phyloP scores from a whole-genome alignment of 2,113 vertebrate genomes.

The Platycercus adscitus region DNA sequence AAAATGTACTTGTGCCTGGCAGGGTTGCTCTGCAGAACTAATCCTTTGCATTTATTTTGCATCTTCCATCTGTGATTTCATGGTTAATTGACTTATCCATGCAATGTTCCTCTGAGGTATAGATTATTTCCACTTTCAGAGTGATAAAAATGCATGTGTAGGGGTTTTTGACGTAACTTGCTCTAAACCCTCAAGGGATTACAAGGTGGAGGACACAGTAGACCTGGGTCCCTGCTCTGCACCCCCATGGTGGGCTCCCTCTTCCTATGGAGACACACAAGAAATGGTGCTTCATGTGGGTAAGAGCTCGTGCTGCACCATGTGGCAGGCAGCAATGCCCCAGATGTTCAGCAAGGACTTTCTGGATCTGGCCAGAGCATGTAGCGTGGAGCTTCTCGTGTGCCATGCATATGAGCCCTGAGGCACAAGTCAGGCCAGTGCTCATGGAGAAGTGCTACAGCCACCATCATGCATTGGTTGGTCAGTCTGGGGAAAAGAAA shows the following conservation, averaged over 20 bases:
- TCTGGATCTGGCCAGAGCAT: not conserved
- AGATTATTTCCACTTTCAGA: conserved; percentile 35
- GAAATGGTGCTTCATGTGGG: not conserved
- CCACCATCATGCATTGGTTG: rapidly evolving
- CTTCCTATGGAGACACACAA: not conserved
- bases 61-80: conserved; percentile 61
- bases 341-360: not conserved
- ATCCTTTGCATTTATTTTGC: conserved; percentile 45
- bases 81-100: conserved; percentile 48
- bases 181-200: not conserved
- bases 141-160: not conserved
- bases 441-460: not conserved
- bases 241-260: not conserved
- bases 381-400: not conserved
- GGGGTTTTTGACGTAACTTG: not conserved
- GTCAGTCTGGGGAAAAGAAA: not conserved
- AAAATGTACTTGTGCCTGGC: conserved; percentile 40
- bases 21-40: conserved; percentile 13
- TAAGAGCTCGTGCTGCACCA: rapidly evolving
- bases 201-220: not conserved
- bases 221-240: not conserved
- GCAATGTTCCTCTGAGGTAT: conserved; percentile 26
- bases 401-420: rapidly evolving
- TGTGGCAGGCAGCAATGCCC: not conserved
- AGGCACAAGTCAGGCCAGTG: not conserved